Base-by-base conservation (phyloP, 2,888 invertebrate genomes). In the Drosophila koepferae region DNA sequence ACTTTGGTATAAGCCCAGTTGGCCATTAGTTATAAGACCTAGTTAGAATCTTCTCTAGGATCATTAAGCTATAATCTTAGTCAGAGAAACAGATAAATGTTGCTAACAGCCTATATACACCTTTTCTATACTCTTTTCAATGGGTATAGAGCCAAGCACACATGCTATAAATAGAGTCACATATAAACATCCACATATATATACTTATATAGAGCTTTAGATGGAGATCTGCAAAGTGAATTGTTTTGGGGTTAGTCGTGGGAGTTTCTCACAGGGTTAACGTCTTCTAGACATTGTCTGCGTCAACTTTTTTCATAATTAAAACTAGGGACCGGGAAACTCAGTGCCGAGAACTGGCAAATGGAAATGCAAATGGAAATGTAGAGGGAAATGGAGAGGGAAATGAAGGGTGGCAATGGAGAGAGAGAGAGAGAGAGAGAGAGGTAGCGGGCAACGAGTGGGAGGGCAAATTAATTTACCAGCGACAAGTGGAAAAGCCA, bases 241-340 rank as follows among this genome's bases (percentile, higher is more conserved):
- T 63, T 65, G 72, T 63, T 38, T 72, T 67, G 54, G 54, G 40
- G 40, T 20, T 36, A 44, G 49, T 54, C 86, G 86, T 86, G 86
- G 86, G 86, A 86, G 87, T 86, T 84, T 86, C 86, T 71, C 86
- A 86, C 74, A 80, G 80, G 82, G 82, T 75, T 81, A 83, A 82
- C 61, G 84, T 78, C 80, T 73, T 75, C 40, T 41, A 36, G 64
- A 64, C 23, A 18, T 44, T 69, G 55, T 41, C 36, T 73, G 77
- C 72, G 61, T 78, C 62, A 51, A 55, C 72, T 31, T 68, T 68
- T 54, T 51, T 86, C 83, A 77, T 87, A 87, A 86, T 86, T 87
- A 83, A 86, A 74, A 75, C 66, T 46, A 28, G 48, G 63, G 62
- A 65, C 59, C 38, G 44, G 40, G 51, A 51, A 51, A 18, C 34